A percentile compares a stretch with the other conserved stretches of the same genome.
Conservation (phyloP, 2,888 invertebrate genomes). For the Morpho helenor region DNA sequence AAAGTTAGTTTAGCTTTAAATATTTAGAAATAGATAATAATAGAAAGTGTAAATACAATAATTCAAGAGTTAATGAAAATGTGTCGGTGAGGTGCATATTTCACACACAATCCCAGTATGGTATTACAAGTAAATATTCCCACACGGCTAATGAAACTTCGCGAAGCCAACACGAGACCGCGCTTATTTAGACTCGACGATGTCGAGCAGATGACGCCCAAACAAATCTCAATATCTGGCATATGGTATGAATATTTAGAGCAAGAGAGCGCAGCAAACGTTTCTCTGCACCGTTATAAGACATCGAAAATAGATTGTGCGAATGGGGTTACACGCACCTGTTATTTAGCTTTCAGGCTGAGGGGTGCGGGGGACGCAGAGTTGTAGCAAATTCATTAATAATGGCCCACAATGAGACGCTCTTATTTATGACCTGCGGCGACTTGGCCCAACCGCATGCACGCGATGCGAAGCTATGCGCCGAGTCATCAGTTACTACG, state of each 20-base stretch:
- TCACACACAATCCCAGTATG: slow-evolving; percentile 57
- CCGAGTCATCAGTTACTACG: slow-evolving; percentile 15
- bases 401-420: slow-evolving; percentile 75
- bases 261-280: slow-evolving; percentile 67
- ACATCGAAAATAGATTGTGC: slow-evolving; percentile 79
- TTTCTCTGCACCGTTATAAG: slow-evolving; percentile 74
- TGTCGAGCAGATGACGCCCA: slow-evolving; percentile 74
- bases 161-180: slow-evolving; percentile 61
- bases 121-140: slow-evolving; percentile 63
- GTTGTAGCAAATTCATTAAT: slow-evolving; percentile 73
- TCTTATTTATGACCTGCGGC: slow-evolving; percentile 75
- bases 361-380: slow-evolving; percentile 51
- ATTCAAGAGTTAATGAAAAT: background rate
- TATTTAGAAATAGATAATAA: too few species aligned
- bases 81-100: slow-evolving; percentile 29
- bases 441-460: slow-evolving; percentile 57
- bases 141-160: slow-evolving; percentile 70
- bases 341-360: slow-evolving; percentile 72
- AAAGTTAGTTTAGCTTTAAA: too few species aligned
- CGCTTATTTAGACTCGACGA: slow-evolving; percentile 66
- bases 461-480: slow-evolving; percentile 33
- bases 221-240: slow-evolving; percentile 76
- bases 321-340: slow-evolving; percentile 79
- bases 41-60: too few species aligned
- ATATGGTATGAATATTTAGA: slow-evolving; percentile 77